phyloP scores from a whole-genome alignment of 2,797 vertebrate species.

The Sitta carolinensis region DNA sequence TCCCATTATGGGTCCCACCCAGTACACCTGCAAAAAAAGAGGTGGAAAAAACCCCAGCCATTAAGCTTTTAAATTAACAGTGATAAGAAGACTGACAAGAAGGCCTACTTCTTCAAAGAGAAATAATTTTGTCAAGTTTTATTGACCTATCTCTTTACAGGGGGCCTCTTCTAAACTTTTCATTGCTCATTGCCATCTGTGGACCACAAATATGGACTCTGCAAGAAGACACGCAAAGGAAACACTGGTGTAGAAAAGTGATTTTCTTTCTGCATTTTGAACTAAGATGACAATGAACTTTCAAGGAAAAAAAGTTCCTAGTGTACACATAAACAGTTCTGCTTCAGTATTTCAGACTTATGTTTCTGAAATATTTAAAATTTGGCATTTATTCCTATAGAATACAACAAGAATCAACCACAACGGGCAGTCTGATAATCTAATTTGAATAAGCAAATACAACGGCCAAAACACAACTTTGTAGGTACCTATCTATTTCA shows the following conservation, averaged over 20 bases:
- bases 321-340: neutral
- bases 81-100: neutral
- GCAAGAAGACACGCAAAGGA: neutral
- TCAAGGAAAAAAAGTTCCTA: neutral
- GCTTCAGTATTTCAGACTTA: neutral
- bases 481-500: neutral
- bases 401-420: neutral
- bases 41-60: neutral
- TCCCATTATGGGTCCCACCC: slow-evolving; percentile 91
- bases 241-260: neutral
- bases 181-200: neutral
- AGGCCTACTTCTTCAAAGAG: neutral
- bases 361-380: neutral
- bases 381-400: neutral
- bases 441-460: neutral
- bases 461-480: neutral
- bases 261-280: neutral
- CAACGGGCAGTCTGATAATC: neutral
- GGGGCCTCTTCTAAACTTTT: slow-evolving; percentile 3
- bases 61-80: neutral
- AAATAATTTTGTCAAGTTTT: neutral
- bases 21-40: slow-evolving; percentile 84
- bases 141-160: neutral
- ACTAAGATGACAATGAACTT: neutral
- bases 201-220: neutral